Evolutionary conservation across 2,797 vertebrate species (phyloP), one percentile per base, ranked within the genome.

Genomic region (Chelon labrosus): DNA sequence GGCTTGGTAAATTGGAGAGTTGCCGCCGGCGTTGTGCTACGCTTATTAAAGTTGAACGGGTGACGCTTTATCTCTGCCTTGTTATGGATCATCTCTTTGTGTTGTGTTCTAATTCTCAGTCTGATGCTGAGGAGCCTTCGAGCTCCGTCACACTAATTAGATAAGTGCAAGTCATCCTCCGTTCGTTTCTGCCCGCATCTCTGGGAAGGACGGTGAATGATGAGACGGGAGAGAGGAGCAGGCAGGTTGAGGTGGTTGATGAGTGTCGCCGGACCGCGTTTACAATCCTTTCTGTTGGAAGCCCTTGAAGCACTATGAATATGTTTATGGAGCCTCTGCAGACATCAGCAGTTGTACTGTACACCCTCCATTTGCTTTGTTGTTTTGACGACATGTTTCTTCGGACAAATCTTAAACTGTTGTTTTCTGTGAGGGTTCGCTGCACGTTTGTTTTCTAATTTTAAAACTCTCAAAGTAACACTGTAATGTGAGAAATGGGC

Each of bases 141-240:
- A 85, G 79, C 85, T 88, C 82, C 59, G 89, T 94, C 90, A 88
- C 85, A 80, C 89, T 94, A 93, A 95, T 95, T 94, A 92, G 91
- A 86, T 68, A 19, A 31, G 75, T 25, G 75, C 62, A 58, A 88
- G 88, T 91, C 85, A 73, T 82, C 82, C 75, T 77, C 83, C 75
- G 54, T 85, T 80, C 85, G 75, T 80, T 58, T 85, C 75, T 67
- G 54, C 61, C 55, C 22, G 12, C 59, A 75, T 88, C 83, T 85
- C 64, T 55, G 53, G 61, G 59, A 22, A 79, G 82, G 71, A 82
- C 74, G 75, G n/a, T 25, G 22, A 75, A 58, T 54, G 70, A 77
- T 66, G 72, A 75, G 73, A 74, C 0, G 47, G 55, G 62, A 64
- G 58, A 50, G 46, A 55, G 52, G 65, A 85, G 58, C 22, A 70